Base-by-base conservation (phyloP, 1,140 invertebrate genomes). In the Heliconius congener region DNA sequence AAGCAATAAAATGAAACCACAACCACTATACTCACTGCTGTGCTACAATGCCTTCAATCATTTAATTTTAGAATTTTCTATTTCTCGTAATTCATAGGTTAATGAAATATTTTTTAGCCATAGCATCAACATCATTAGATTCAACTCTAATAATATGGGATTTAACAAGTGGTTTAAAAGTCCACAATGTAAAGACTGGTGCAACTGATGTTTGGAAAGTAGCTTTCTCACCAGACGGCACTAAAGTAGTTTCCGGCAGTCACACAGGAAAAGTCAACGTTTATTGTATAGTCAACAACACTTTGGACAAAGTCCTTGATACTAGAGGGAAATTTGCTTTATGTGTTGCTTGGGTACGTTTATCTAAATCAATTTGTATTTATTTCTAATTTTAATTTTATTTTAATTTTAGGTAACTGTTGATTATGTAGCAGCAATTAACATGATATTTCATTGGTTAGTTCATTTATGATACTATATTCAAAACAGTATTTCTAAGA, bases 261-360 rank as follows among this genome's bases (percentile, higher is more conserved):
- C 97, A 99, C 90, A 97, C 96, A 71, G 98, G 98, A 18, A 99
- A 99, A 96, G 97, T 99, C 77, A 97, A 98, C 84, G 95, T 99
- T 79, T 99, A 98, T 94, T 96, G 96, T 81, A 97, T 98, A 1
- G 97, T 98, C 88, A 97, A 96, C 60, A 98, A 98, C 8, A 97
- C 97, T 88, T 96, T 96, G 72, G 97, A 98, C 88, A 97, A 97
- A 88, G 96, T 97, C 2, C 95, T 99, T 78, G 98, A 99, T 90
- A 99, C 98, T 0, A 97, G 98, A 95, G 98, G 98, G 84, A 99
- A 99, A 96, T 99, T 99, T 93, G 98, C 97, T n/a, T 94, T 99
- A 5, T 98, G 98, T 94, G 97, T 99, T 88, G 98, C 98, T 23
- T 99, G 98, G 96, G 98, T 99, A 95, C 96, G 97, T 96, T 82